These are phyloP conservation scores for Peromyscus californicus DNA, from an alignment of 2,113 vertebrate species.

Conservation along the genomic window DNA sequence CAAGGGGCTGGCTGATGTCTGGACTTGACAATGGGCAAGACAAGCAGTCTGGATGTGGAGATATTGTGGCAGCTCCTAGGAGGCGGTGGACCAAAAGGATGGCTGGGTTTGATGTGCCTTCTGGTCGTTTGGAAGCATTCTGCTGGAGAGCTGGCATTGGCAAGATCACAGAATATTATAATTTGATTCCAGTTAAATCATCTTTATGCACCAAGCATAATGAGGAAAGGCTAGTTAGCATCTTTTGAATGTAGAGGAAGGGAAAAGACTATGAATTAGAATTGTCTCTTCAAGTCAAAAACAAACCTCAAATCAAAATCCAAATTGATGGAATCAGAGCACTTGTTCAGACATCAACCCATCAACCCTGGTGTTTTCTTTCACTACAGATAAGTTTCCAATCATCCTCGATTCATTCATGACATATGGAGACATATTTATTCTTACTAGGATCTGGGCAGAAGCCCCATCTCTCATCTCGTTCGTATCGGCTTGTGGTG, in stretches of 20 bases:
- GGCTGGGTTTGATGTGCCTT: constrained; percentile 5
- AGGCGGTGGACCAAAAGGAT: constrained; percentile 4
- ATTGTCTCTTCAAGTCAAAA: constrained; percentile 73
- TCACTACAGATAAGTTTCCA: constrained; percentile 27
- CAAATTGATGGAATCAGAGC: constrained; percentile 60
- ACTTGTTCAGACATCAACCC: constrained; percentile 66
- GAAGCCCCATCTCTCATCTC: constrained; percentile 95
- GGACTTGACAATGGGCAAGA: constrained; percentile 5
- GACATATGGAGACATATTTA: constrained; percentile 13
- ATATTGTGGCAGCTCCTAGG: constrained; percentile 23
- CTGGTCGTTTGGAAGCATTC: constrained; percentile 60
- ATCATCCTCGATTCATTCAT: constrained; percentile 55
- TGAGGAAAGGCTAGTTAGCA: constrained; percentile 75
- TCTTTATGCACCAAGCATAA: constrained; percentile 52
- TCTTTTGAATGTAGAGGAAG: constrained; percentile 57
- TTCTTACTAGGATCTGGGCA: constrained; percentile 93
- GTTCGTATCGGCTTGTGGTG: constrained; percentile 93
- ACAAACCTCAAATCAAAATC: constrained; percentile 60
- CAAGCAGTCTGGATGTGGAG: neutral
- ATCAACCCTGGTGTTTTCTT: neutral
- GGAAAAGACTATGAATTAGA: constrained; percentile 47
- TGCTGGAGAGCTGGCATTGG: constrained; percentile 62
- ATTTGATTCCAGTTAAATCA: constrained; percentile 64
- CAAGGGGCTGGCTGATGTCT: neutral
- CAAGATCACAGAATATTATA: constrained; percentile 61